phyloP scores from a whole-genome alignment of 1,140 invertebrate species.

The Rhizoglyphus robini region DNA sequence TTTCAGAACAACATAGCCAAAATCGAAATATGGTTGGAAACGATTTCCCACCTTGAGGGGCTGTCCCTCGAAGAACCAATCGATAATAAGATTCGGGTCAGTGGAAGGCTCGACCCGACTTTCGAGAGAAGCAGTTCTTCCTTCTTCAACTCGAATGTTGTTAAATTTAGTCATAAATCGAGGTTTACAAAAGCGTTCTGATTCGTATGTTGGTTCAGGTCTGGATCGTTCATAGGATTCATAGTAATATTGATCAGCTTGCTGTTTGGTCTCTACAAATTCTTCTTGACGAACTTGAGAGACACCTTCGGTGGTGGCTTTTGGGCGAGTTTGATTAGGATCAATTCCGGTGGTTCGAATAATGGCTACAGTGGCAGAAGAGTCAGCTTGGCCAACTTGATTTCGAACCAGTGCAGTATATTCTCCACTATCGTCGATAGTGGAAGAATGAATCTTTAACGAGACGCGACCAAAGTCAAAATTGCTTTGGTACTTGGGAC shows the following conservation, averaged over 20 bases:
- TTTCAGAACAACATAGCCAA: slow-evolving; percentile 92
- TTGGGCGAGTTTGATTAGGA: no score
- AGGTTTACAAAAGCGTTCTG: slow-evolving; percentile 37
- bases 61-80: slow-evolving; percentile 90
- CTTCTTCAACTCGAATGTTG: slow-evolving; percentile 70
- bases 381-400: slow-evolving; percentile 75
- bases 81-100: slow-evolving; percentile 84
- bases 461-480: slow-evolving; percentile 92
- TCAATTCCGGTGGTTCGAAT: background rate
- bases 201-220: slow-evolving; percentile 35
- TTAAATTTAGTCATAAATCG: slow-evolving; percentile 72
- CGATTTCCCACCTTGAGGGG: slow-evolving; percentile 68
- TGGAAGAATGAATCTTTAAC: slow-evolving; percentile 65
- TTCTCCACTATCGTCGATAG: slow-evolving; percentile 71
- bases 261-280: background rate
- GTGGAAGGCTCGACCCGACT: slow-evolving; percentile 84
- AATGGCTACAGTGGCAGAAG: slow-evolving; percentile 47
- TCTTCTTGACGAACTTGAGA: background rate
- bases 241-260: background rate
- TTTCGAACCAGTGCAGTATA: slow-evolving; percentile 85
- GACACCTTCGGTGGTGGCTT: background rate
- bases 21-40: slow-evolving; percentile 89
- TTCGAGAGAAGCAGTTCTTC: slow-evolving; percentile 79
- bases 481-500: slow-evolving; percentile 65
- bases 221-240: background rate